Base-by-base conservation (phyloP, 2,888 invertebrate species). In the Operophtera brumata region DNA sequence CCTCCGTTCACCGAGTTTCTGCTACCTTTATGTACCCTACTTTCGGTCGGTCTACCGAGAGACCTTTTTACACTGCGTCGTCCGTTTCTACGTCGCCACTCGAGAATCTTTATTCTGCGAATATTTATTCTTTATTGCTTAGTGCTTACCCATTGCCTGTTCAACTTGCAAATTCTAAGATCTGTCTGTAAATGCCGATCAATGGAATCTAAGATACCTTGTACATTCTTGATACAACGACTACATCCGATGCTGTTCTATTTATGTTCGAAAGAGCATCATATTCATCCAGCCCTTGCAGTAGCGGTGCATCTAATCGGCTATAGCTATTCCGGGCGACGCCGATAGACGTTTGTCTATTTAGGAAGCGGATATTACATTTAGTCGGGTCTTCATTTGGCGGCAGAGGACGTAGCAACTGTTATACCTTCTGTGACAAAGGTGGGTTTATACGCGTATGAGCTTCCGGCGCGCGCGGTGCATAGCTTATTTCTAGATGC, bases 281-380 rank as follows among this genome's bases (percentile, higher is more conserved):
- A 69, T 20, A 9, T 11, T 13, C 73, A 73, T 20, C 20, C 20
- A 20, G 20, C 69, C 69, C 66, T 67, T 69, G 68, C 39, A 35
- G 32, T 66, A 68, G 64, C 72, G 74, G 72, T 81, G 82, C 80
- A 82, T 82, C 77, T 84, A 86, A 86, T 84, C 84, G 83, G 69
- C 80, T 73, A 82, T 85, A 87, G 85, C 86, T 88, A 90, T 90
- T 89, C 89, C 76, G 79, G 82, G 86, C 88, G 82, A 77, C 82
- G 80, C 77, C 79, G 85, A 84, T 88, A 84, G 85, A 84, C 89
- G 86, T 84, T 86, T 85, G 86, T 87, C 89, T 88, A 88, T 89
- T 90, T 90, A 89, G 90, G 90, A 90, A 90, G 84, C 89, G 90
- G 90, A 90, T 87, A 89, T 88, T 86, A 87, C 87, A 86, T 88